Conservation (phyloP, 2,797 vertebrate species). For the Denticeps clupeoides region DNA sequence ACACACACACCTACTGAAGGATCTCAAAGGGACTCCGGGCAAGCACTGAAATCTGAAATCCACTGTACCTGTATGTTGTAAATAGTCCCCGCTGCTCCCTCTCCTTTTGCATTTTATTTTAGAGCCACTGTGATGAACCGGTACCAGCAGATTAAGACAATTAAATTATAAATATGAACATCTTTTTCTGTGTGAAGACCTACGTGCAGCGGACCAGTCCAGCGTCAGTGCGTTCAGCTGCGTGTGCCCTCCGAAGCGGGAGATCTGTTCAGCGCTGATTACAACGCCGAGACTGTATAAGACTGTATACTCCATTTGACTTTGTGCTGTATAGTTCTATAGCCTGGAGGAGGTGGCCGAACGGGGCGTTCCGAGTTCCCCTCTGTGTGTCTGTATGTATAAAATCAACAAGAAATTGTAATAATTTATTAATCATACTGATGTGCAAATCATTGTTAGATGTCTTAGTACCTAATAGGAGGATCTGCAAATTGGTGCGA, state of each 20-base stretch:
- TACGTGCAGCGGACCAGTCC: constrained; percentile 52
- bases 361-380: constrained; percentile 52
- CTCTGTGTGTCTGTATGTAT: constrained; percentile 52
- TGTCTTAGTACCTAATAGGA: constrained; percentile 49
- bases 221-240: constrained; percentile 47
- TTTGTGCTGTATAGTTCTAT: constrained; percentile 58
- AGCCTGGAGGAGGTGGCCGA: constrained; percentile 54
- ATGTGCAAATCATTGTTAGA: constrained; percentile 62
- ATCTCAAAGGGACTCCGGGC: constrained; percentile 41
- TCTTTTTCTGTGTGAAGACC: constrained; percentile 53
- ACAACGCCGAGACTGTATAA: constrained; percentile 33
- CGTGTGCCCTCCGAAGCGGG: constrained; percentile 39
- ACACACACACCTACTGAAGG: constrained; percentile 17
- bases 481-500: constrained; percentile 15
- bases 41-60: constrained; percentile 35
- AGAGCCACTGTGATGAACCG: constrained; percentile 72
- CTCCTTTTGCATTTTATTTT: constrained; percentile 51
- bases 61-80: constrained; percentile 44
- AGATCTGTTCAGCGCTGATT: constrained; percentile 22
- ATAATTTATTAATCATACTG: constrained; percentile 64
- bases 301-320: constrained; percentile 44
- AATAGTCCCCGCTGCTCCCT: constrained; percentile 43
- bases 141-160: constrained; percentile 71
- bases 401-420: constrained; percentile 43
- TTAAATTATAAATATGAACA: constrained; percentile 56